Evolutionary conservation across 2,888 invertebrate genomes (phyloP).

Genomic region (Microctonus hyperodae): DNA sequence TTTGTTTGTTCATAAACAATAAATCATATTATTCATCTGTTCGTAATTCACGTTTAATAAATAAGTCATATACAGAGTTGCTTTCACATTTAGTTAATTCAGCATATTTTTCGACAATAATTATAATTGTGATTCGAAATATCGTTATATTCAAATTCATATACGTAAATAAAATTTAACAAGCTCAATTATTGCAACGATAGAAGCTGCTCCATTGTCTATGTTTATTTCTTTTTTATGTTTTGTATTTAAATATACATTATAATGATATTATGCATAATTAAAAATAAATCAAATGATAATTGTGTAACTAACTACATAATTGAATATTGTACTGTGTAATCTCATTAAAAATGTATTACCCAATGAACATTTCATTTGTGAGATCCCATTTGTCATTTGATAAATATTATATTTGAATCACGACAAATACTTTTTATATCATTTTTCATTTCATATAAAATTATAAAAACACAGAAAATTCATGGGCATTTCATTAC

Average conservation of each 20-base stretch:
- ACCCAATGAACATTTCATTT: constrained; percentile 20
- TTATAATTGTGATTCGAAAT: not conserved
- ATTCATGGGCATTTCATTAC: not conserved
- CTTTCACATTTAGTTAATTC: not conserved
- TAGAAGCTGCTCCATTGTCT: not conserved
- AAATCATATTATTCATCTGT: not conserved
- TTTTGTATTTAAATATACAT: not conserved
- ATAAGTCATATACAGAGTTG: constrained; percentile 9
- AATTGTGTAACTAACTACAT: constrained; percentile 1
- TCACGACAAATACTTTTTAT: constrained; percentile 8
- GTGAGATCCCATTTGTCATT: not conserved
- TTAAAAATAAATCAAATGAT: constrained; percentile 2
- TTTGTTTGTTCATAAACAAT: not conserved
- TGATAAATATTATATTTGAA: not conserved
- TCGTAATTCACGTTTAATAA: constrained; percentile 8
- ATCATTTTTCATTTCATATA: constrained; percentile 31
- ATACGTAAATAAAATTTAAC: not conserved
- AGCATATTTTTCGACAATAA: not conserved
- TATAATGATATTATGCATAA: not conserved
- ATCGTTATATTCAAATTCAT: not conserved
- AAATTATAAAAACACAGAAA: constrained; percentile 41
- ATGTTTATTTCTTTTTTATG: not conserved
- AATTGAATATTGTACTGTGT: constrained; percentile 33
- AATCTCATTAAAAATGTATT: constrained; percentile 24
- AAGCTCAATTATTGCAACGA: not conserved